These are phyloP conservation scores for Axinella damicornis DNA, from an alignment of 37 sponge, comb jelly and placozoan species.

Conservation along the genomic window DNA sequence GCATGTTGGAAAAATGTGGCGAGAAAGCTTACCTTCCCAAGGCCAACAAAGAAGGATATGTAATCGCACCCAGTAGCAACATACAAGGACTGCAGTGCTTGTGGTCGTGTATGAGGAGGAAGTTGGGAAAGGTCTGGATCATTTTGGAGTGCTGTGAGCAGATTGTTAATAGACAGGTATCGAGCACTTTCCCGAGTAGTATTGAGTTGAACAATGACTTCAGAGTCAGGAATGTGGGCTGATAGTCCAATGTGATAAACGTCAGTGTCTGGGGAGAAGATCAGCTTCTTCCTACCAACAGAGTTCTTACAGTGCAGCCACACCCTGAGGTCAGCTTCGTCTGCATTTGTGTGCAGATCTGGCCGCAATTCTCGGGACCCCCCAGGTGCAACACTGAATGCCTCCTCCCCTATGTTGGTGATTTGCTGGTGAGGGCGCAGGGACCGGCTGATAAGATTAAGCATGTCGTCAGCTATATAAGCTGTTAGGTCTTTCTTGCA, in stretches of 20 bases:
- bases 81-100: too few relatives aligned
- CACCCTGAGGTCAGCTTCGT: constrained; percentile 21
- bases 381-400: background rate
- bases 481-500: constrained; percentile 13
- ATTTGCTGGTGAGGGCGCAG: background rate
- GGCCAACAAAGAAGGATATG: too few relatives aligned
- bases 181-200: background rate
- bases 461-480: constrained; percentile 21
- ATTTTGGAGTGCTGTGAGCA: too few relatives aligned
- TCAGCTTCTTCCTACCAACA: background rate
- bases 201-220: background rate
- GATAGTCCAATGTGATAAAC: constrained; percentile 36
- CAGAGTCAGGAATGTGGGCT: background rate
- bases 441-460: background rate
- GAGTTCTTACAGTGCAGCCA: constrained; percentile 30
- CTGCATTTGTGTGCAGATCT: background rate
- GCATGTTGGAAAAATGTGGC: too few relatives aligned
- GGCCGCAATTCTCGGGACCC: background rate
- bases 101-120: too few relatives aligned
- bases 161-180: too few relatives aligned
- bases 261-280: constrained; percentile 41
- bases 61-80: too few relatives aligned
- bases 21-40: too few relatives aligned
- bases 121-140: too few relatives aligned
- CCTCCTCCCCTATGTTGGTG: background rate